Percentiles rank a stretch among this genome's conserved stretches.
Conservation (phyloP, 53 echinoderm and acorn worm genomes). For the Luidia sarsii region DNA sequence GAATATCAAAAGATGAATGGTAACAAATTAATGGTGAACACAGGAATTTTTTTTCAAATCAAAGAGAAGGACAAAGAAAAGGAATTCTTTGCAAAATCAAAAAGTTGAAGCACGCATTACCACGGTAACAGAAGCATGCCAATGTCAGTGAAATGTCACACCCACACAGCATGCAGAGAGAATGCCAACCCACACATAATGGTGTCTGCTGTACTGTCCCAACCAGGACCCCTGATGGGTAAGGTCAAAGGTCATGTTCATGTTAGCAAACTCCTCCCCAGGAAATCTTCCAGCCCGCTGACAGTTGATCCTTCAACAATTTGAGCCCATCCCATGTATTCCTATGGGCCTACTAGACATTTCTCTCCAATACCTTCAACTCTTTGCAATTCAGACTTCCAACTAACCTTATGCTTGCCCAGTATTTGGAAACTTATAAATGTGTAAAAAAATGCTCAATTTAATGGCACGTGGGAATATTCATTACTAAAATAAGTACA, state of each 20-base stretch:
- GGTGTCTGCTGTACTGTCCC: too few species aligned
- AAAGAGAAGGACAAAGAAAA: too few species aligned
- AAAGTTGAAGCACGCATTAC: constrained; percentile 14
- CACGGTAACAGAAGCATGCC: constrained; percentile 30
- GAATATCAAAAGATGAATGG: background rate
- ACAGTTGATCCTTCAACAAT: constrained; percentile 15
- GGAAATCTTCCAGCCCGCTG: constrained; percentile 29
- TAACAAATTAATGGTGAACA: too few species aligned
- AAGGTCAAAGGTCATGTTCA: constrained; percentile 20
- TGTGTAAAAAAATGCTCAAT: too few species aligned
- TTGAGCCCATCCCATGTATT: background rate
- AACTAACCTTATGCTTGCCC: background rate
- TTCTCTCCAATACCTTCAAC: too few species aligned
- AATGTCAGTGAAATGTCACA: constrained; percentile 18
- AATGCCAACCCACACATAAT: background rate
- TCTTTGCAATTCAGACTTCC: background rate
- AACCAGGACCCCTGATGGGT: too few species aligned
- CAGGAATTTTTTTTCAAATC: too few species aligned
- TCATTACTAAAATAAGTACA: too few species aligned
- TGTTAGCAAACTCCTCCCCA: background rate
- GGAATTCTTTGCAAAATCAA: too few species aligned
- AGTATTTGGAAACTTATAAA: too few species aligned
- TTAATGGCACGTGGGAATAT: too few species aligned
- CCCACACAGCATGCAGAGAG: constrained; percentile 43
- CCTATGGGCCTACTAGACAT: too few species aligned